Base-by-base conservation (phyloP, 2,113 vertebrate genomes). In the Myanophis thanlyinensis region DNA sequence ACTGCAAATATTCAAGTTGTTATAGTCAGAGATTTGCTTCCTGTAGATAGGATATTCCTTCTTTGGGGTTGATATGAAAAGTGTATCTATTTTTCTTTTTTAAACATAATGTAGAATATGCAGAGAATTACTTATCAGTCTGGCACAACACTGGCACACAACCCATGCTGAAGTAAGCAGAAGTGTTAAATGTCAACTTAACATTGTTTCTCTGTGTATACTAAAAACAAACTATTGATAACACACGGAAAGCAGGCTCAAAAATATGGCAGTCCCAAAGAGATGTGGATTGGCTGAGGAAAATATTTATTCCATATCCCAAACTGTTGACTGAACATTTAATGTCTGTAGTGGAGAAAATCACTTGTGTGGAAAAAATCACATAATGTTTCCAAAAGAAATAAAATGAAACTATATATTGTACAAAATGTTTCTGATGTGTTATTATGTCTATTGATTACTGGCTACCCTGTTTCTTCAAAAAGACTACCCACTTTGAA, bases 351-450 rank as follows among this genome's bases (percentile, higher is more conserved):
- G 5, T 85, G 62, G 89, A 90, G 94, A 96, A 95, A 96, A 96
- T 27, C 30, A n/a, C 90, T 92, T 95, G 93, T 93, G 85, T 94
- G 18, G 95, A 93, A 93, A 92, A 91, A 94, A 91, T 93, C 93
- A 92, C 88, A 89, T 93, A 44, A 40, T 94, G 89, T 84, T 86
- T 95, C 92, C 80, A 93, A 94, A 95, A 93, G 49, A 93, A 97
- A 97, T 97, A 97, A 98, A 98, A 88, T 91, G 90, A 89, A 90
- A 88, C 87, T 96, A 95, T 89, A 93, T 95, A 95, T 96, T 90
- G 94, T 95, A 90, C 94, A 90, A 93, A 93, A n/a, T 4, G 9
- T 0, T 73, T 89, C 35, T 27, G 91, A 48, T 89, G 87, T 51
- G 90, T 94, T 0, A 48, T 95, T 96, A 53, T 90, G 93, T 8